These are phyloP conservation scores for Sandelia bainsii DNA, from an alignment of 2,797 vertebrate genomes.

Conservation along the genomic window DNA sequence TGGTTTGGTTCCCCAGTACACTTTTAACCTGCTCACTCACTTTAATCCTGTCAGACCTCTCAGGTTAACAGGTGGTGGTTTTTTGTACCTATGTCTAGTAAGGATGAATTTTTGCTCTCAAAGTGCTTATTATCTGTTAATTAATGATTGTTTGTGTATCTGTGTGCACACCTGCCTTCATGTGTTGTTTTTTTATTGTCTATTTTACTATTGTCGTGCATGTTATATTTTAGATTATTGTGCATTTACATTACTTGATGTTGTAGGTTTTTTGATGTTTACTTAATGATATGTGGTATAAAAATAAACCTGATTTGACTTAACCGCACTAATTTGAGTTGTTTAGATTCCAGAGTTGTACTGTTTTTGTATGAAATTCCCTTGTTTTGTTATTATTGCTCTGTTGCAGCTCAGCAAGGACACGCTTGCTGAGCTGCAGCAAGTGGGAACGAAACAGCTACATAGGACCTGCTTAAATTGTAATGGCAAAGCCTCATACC, in stretches of 20 bases:
- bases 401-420: conserved; percentile 8
- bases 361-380: neutral
- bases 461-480: neutral
- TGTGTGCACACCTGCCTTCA: neutral
- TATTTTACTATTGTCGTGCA: neutral
- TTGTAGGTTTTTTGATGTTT: neutral
- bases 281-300: neutral
- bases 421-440: neutral
- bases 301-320: neutral
- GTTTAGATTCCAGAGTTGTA: neutral
- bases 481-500: neutral
- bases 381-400: neutral
- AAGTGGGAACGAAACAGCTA: no score
- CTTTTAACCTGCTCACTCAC: neutral
- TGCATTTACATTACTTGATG: neutral
- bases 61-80: neutral
- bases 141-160: neutral
- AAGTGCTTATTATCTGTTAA: neutral
- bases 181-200: neutral
- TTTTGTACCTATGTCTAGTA: neutral
- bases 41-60: neutral
- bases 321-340: neutral
- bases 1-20: conserved; percentile 1
- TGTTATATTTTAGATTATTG: neutral
- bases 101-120: neutral